phyloP scores from a whole-genome alignment of 2,113 vertebrate genomes.

The pig (Sus scrofa) region DNA sequence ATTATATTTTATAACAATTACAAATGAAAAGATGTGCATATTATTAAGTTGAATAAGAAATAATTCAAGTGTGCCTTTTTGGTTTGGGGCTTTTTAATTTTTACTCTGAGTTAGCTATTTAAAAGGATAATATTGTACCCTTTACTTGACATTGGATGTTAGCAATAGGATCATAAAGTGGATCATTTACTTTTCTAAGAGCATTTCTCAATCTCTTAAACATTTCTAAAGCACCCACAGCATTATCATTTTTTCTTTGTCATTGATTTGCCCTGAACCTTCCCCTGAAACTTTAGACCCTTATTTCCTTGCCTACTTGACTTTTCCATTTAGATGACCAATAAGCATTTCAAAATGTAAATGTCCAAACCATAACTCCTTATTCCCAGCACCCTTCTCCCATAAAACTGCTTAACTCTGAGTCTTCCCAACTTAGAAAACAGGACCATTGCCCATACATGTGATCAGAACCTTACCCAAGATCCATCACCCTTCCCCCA shows the following conservation, averaged over 20 bases:
- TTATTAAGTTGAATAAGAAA: slow-evolving; percentile 7
- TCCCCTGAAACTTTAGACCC: not conserved
- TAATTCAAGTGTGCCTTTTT: not conserved
- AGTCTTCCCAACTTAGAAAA: not conserved
- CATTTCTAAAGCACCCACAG: not conserved
- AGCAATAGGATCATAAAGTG: not conserved
- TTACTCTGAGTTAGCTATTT: not conserved
- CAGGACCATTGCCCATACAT: not conserved
- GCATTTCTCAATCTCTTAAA: not conserved
- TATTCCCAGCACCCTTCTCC: not conserved
- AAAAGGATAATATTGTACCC: not conserved
- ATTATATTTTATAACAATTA: not conserved
- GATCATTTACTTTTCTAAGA: not conserved
- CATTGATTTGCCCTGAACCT: not conserved
- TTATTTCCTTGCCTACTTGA: not conserved
- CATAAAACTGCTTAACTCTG: not conserved
- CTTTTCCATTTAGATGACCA: not conserved
- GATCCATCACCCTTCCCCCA: not conserved
- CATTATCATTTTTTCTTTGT: not conserved
- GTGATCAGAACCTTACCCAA: not conserved
- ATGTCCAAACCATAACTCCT: not conserved
- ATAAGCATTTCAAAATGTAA: not conserved
- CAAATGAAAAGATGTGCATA: not conserved
- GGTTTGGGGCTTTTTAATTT: not conserved
- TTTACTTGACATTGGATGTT: not conserved